Evolutionary conservation across 2,888 invertebrate genomes (phyloP), one percentile per base, ranked within the genome.

Genomic region (Pycnomerus fuliginosus): DNA sequence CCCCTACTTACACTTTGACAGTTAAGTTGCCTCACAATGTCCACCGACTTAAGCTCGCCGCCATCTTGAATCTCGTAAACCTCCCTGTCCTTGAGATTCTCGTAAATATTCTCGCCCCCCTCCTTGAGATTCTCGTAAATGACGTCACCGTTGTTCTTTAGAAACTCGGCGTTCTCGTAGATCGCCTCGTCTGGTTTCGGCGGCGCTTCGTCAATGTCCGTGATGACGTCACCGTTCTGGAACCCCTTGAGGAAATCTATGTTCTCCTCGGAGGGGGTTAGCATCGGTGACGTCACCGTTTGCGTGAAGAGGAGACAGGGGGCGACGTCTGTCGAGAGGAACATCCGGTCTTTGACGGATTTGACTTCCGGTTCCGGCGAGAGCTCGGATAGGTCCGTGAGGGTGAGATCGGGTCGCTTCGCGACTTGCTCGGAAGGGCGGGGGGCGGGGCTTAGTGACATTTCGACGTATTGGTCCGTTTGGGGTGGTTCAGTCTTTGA

Each of bases 201-300:
- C 10, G 16, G 3, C 7, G 5, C 15, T 1, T 48, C 41, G 31
- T n/a, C 28, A 12, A 29, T 14, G 17, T 20, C 25, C 4, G 29
- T 31, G 8, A 36, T 33, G 5, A 24, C 5, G 15, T 27, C n/a
- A n/a, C 30, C 30, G 3, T 33, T 20, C 24, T 65, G 61, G 49
- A 73, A 69, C 20, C 68, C 72, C 55, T 72, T 71, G 32, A 73
- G 56, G 54, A 73, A 72, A 58, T 73, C 73, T 16, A 73, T 70
- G 48, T 69, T 70, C 50, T 73, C 73, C 44, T 73, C 73, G 12
- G 69, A 69, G 4, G 73, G 73, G 11, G 73, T 73, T 30, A 73
- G 45, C 72, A 72, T 72, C 2, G 73, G 73, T 1, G 71, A 71
- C 10, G 72, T 72, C 11, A 73, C 71, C 1, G 73, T 73, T 59